A percentile compares a stretch with the other conserved stretches of the same genome.
Conservation (phyloP, 2,888 invertebrate genomes). For the Coenonympha glycerion region DNA sequence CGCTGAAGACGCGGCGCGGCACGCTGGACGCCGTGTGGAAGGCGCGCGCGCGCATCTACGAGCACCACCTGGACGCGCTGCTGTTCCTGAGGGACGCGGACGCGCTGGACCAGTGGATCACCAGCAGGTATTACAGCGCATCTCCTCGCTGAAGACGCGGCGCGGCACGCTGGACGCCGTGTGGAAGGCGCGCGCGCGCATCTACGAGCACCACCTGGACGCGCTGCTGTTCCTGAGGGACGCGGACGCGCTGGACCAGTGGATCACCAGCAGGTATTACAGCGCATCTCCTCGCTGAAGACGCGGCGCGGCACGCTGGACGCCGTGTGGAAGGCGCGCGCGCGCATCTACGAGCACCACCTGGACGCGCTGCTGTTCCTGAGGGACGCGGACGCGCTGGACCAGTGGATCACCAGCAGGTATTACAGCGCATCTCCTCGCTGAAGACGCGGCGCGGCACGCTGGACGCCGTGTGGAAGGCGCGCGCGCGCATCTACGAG, state of each 20-base stretch:
- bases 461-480: slow-evolving; percentile 85
- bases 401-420: slow-evolving; percentile 93
- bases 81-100: slow-evolving; percentile 93
- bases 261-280: no score
- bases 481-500: slow-evolving; percentile 87
- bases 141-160: slow-evolving; percentile 80
- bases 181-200: slow-evolving; percentile 83
- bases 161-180: slow-evolving; percentile 82
- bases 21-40: slow-evolving; percentile 85
- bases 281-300: slow-evolving; percentile 82
- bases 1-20: slow-evolving; percentile 80
- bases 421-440: slow-evolving; percentile 83
- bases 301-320: slow-evolving; percentile 81
- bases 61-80: slow-evolving; percentile 94
- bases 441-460: slow-evolving; percentile 81
- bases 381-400: slow-evolving; percentile 91
- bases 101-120: slow-evolving; percentile 92
- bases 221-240: slow-evolving; percentile 93
- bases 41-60: slow-evolving; percentile 87
- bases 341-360: slow-evolving; percentile 91
- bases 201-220: slow-evolving; percentile 95
- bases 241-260: slow-evolving; percentile 91
- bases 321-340: slow-evolving; percentile 85
- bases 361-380: slow-evolving; percentile 93
- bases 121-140: no score